Conservation (phyloP, 2,113 vertebrate species). For the Neofelis nebulosa region DNA sequence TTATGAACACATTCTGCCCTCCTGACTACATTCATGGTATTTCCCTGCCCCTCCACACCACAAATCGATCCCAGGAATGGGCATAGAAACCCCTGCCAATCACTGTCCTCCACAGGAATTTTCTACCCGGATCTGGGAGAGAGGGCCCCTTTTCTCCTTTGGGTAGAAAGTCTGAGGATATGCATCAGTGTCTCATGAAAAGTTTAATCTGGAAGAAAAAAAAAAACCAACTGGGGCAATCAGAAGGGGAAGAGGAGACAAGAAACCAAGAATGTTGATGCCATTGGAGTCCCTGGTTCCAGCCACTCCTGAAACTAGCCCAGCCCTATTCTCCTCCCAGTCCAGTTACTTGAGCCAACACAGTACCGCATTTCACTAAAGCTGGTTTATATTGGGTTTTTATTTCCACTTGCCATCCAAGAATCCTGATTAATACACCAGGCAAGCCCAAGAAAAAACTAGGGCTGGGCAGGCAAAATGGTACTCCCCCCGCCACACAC, state of each 20-base stretch:
- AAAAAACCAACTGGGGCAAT: not conserved
- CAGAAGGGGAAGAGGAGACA: not conserved
- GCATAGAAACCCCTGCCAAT: not conserved
- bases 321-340: not conserved
- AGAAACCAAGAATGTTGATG: not conserved
- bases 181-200: not conserved
- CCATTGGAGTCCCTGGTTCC: not conserved
- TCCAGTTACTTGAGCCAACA: not conserved
- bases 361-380: not conserved
- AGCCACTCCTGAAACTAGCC: not conserved
- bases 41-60: too few species aligned
- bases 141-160: not conserved
- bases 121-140: not conserved
- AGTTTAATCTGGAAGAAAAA: not conserved
- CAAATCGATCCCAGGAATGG: not conserved
- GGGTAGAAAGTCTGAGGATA: not conserved
- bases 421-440: not conserved
- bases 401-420: not conserved
- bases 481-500: not conserved
- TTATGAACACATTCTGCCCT: not conserved
- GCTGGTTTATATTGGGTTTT: not conserved
- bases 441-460: not conserved
- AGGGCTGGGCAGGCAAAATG: not conserved
- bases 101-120: not conserved
- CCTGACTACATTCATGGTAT: not conserved